phyloP scores from a whole-genome alignment of 2,888 invertebrate species.

The Pimpla rufipes region DNA sequence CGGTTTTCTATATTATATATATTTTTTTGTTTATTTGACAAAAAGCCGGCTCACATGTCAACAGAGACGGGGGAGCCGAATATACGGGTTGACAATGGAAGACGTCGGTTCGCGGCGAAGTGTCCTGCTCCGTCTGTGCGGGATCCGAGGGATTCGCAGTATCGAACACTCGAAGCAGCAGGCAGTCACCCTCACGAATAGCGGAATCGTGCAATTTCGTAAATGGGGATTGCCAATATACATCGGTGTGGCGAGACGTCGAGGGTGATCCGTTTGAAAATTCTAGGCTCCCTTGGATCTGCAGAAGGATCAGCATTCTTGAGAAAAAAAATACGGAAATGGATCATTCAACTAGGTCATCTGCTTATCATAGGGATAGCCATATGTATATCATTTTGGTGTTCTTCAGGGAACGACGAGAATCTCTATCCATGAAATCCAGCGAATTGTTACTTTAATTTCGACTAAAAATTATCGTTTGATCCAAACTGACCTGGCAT shows the following conservation, averaged over 20 bases:
- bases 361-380: background rate
- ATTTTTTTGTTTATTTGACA: slow-evolving; percentile 49
- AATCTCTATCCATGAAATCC: background rate
- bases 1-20: slow-evolving; percentile 49
- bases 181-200: slow-evolving; percentile 52
- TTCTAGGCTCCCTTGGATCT: background rate
- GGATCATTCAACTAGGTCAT: background rate
- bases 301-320: background rate
- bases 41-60: slow-evolving; percentile 66
- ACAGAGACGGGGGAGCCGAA: slow-evolving; percentile 64
- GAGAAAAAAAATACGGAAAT: background rate
- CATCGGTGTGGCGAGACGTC: slow-evolving; percentile 28
- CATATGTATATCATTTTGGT: background rate
- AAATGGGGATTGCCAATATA: slow-evolving; percentile 76
- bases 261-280: slow-evolving; percentile 47
- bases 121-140: slow-evolving; percentile 5
- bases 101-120: slow-evolving; percentile 69
- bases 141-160: slow-evolving; percentile 23
- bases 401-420: background rate
- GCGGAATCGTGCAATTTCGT: slow-evolving; percentile 73
- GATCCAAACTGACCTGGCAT: background rate
- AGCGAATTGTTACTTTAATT: too few relatives aligned
- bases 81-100: slow-evolving; percentile 66
- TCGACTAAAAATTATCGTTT: too few relatives aligned
- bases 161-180: slow-evolving; percentile 58